Percentiles rank a stretch among this genome's conserved stretches.
Evolutionary conservation across 2,888 invertebrate genomes (phyloP).

Genomic region (Hymenopus coronatus): DNA sequence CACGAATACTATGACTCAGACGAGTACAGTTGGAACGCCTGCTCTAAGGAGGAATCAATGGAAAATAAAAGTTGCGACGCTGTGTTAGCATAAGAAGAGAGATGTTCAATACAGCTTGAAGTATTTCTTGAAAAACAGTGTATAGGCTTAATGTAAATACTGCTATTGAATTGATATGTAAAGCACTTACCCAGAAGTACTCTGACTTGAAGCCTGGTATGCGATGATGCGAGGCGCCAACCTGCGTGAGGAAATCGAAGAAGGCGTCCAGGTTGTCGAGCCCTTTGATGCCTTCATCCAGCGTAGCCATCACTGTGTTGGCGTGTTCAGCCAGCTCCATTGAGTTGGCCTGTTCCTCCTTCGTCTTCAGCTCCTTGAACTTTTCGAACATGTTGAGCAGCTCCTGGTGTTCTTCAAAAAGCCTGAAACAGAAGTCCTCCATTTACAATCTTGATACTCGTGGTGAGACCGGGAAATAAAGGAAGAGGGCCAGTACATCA

Average conservation of each 20-base stretch:
- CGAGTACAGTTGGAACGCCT: too few species aligned
- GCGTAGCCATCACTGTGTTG: conserved; percentile 81
- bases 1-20: too few species aligned
- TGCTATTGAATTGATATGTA: conserved; percentile 5
- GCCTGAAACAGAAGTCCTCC: conserved; percentile 53
- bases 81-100: too few species aligned
- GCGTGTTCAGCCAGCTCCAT: conserved; percentile 85
- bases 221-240: conserved; percentile 77
- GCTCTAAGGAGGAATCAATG: too few species aligned
- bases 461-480: too few species aligned
- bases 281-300: conserved; percentile 85
- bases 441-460: background rate
- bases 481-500: too few species aligned
- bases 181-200: conserved; percentile 79
- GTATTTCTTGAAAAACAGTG: too few species aligned
- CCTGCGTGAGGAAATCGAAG: conserved; percentile 76
- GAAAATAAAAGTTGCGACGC: too few species aligned
- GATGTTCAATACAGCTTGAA: too few species aligned
- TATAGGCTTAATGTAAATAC: background rate
- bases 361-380: conserved; percentile 74
- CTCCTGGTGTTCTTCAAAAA: conserved; percentile 83
- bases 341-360: conserved; percentile 76
- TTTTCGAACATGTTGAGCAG: conserved; percentile 76
- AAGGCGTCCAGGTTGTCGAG: conserved; percentile 83
- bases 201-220: conserved; percentile 84